Base-by-base conservation (phyloP, 2,888 invertebrate species). In the Drosophila borborema region DNA sequence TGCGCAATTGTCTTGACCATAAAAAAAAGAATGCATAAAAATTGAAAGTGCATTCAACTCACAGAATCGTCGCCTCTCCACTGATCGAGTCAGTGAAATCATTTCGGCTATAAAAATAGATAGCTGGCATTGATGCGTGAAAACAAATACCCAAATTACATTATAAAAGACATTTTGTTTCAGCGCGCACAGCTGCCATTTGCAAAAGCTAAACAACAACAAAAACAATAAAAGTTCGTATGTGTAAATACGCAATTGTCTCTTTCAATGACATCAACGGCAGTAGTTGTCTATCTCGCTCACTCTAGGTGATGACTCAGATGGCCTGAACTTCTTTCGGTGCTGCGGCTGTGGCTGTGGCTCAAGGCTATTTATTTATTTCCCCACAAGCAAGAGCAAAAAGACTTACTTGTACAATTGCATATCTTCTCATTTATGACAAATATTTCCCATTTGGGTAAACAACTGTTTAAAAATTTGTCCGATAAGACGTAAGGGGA, bases 41-140 rank as follows among this genome's bases (percentile, higher is more conserved):
- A 73, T 62, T 64, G 77, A 86, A 79, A 86, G 86, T 82, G 74
- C 86, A 76, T 86, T 86, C 86, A 86, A 87, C 87, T 67, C 69
- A 38, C 56, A 56, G 38, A 31, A 67, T 59, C 71, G 59, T 8
- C 9, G 58, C 28, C 8, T 53, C 55, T 53, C 54, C 46, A 7
- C 43, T 43, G 60, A 78, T 75, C 70, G 49, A 77, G 75, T 80
- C 74, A 77, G 49, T 60, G 61, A 60, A 80, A 64, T 75, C 76
- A 74, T 65, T 34, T 63, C 46, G 45, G 23, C 80, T 76, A 31
- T 80, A 28, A 71, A 85, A 85, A 84, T 85, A 84, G 73, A 65
- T n/a, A 18, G 66, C 41, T 77, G 84, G 79, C 85, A 85, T 81
- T 85, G 84, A 84, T 72, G 86, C 86, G 86, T 81, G 69, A 74